A percentile compares a stretch with the other conserved stretches of the same genome.
These are phyloP conservation scores for Gallinago paraguaiae DNA, from an alignment of 2,113 vertebrate genomes.

Conservation along the genomic window DNA sequence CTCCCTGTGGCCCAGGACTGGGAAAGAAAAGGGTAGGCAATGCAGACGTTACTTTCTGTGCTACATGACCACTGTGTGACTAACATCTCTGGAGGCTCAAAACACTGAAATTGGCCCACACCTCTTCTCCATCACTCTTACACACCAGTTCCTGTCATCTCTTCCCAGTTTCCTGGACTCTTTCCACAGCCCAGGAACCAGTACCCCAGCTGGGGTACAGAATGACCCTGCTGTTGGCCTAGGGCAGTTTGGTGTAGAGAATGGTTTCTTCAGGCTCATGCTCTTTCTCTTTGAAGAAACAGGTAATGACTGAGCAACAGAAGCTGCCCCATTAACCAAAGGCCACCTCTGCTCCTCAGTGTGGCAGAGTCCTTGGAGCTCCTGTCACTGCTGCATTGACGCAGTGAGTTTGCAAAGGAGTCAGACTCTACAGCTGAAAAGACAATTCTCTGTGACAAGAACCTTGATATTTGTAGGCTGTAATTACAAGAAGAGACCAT, in stretches of 20 bases:
- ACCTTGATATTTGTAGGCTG: not conserved
- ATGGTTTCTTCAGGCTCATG: not conserved
- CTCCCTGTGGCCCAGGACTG: not conserved
- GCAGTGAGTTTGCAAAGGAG: not conserved
- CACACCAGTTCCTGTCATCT: not conserved
- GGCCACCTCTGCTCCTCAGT: not conserved
- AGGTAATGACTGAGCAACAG: not conserved
- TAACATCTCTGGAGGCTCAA: not conserved
- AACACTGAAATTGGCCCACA: not conserved
- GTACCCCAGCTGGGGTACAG: not conserved
- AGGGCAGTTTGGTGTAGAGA: not conserved
- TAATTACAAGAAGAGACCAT: slow-evolving; percentile 19
- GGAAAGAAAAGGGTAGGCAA: not conserved
- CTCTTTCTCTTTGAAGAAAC: not conserved
- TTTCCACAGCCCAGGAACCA: not conserved
- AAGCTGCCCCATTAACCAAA: not conserved
- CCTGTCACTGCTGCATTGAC: not conserved
- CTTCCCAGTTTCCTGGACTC: not conserved
- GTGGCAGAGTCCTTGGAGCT: not conserved
- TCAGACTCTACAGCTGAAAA: not conserved
- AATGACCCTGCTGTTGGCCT: not conserved
- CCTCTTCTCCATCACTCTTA: not conserved
- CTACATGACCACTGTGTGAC: not conserved
- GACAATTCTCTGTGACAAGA: not conserved
- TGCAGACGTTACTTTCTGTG: not conserved